phyloP scores from a whole-genome alignment of 2,797 vertebrate genomes.

The Masticophis lateralis region DNA sequence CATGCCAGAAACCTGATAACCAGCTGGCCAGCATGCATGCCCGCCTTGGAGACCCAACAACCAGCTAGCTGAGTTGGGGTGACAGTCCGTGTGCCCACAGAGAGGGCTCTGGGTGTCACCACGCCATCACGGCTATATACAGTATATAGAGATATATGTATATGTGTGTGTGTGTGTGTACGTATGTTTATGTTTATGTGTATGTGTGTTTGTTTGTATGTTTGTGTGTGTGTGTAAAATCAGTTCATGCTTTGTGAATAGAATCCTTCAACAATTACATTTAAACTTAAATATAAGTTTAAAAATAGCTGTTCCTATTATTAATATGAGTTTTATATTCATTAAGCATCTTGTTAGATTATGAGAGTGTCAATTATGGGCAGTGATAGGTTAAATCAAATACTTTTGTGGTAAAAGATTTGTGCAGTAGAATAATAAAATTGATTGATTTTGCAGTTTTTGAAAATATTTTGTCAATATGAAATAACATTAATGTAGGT shows the following conservation, averaged over 20 bases:
- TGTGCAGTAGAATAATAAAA: slow-evolving; percentile 9
- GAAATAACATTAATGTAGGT: slow-evolving; percentile 27
- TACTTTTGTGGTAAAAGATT: slow-evolving; percentile 25
- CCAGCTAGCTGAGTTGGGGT: too few species aligned
- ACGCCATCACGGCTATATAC: neutral
- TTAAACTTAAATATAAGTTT: slow-evolving; percentile 24
- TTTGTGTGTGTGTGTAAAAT: neutral
- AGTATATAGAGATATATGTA: neutral
- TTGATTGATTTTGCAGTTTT: neutral
- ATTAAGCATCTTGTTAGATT: slow-evolving; percentile 28
- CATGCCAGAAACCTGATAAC: too few species aligned
- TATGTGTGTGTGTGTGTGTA: neutral
- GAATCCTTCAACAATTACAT: slow-evolving; percentile 53
- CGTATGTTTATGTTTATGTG: too few species aligned
- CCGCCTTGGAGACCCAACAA: too few species aligned
- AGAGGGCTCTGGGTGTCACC: too few species aligned
- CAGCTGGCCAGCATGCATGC: too few species aligned
- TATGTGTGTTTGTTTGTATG: too few species aligned
- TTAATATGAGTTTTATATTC: slow-evolving; percentile 25
- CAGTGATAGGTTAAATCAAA: slow-evolving; percentile 18
- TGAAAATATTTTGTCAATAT: slow-evolving; percentile 27
- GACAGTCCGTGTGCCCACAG: accelerated
- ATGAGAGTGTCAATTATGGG: slow-evolving; percentile 1
- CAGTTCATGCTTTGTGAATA: slow-evolving; percentile 57
- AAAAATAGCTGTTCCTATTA: slow-evolving; percentile 32